Evolutionary conservation across 2,888 invertebrate species (phyloP), one percentile per base, ranked within the genome.

Genomic region (Lithophane leautieri): DNA sequence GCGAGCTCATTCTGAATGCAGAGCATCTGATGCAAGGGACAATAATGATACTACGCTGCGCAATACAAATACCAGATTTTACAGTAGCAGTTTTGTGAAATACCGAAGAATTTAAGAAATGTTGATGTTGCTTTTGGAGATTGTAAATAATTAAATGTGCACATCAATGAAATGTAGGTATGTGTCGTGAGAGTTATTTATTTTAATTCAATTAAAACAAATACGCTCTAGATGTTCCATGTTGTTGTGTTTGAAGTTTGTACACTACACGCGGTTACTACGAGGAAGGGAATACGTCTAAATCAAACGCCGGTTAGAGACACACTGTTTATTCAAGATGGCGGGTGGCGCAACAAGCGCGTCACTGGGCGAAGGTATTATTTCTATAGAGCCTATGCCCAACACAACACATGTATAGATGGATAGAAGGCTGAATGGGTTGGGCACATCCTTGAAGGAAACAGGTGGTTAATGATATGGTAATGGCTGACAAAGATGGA

Each of bases 1-100:
- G n/a, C 47, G 50, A 56, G 28, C 44, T 74, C 67, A 63, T 78
- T 78, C 34, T 52, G 63, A 14, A 74, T 74, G 40, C 80, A 56
- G 40, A 42, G 52, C 9, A 66, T 50, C 54, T n/a, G 28, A 16
- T 56, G 34, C 73, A 67, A 44, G 22, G 6, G 25, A 58, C 72
- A 44, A 58, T 63, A 34, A 63, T 72, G 42, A 16, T 63, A 50
- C 28, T n/a, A 78, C 11, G 8, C 11, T 77, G 2, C 6, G 14
- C n/a, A 62, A 25, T 16, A 40, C 0, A 61, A 44, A 44, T 34
- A 73, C n/a, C 62, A 78, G 71, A 63, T 71, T 71, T 50, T n/a
- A n/a, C 16, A 56, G 9, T 70, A 54, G 47, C 12, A 70, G 0
- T 62, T 78, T 70, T 50, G 22, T 71, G 6, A n/a, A 50, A 12